Percentiles rank a stretch among this genome's conserved stretches.
These are phyloP conservation scores for Ptychochromis oligacanthus DNA, from an alignment of 2,113 vertebrate genomes.

Conservation along the genomic window DNA sequence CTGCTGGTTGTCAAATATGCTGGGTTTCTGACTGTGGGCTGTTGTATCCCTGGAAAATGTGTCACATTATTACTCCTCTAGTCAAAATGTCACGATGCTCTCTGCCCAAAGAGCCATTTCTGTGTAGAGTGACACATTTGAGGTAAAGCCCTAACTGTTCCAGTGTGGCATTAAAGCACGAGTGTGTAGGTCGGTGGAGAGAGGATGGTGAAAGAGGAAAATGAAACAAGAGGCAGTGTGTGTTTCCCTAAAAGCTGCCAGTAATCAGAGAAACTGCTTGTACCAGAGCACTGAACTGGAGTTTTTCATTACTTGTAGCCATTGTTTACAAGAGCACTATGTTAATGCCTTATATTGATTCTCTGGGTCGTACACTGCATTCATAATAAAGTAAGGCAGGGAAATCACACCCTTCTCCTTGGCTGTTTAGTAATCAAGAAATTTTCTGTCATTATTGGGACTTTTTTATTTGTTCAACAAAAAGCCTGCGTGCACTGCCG, in stretches of 20 bases:
- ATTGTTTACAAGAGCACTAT: conserved; percentile 9
- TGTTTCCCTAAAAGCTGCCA: conserved; percentile 16
- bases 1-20: neutral
- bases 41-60: conserved; percentile 2
- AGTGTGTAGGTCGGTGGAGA: conserved; percentile 30
- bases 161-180: neutral
- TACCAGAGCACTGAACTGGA: neutral
- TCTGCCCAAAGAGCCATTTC: conserved; percentile 23
- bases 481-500: neutral
- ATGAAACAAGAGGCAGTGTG: neutral
- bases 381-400: neutral
- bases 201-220: neutral
- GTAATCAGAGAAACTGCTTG: conserved; percentile 16
- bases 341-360: conserved; percentile 25
- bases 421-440: neutral
- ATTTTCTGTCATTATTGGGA: neutral
- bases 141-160: conserved; percentile 22
- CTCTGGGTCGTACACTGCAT: neutral
- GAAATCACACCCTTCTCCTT: neutral
- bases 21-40: neutral
- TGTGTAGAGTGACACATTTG: conserved; percentile 9
- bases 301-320: conserved; percentile 13
- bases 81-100: conserved; percentile 19
- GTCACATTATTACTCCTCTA: neutral
- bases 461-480: neutral